Evolutionary conservation across 35 echinoderm and acorn worm species (phyloP), one percentile per base, ranked within the genome.

Genomic region (Heliocidaris erythrogramma): DNA sequence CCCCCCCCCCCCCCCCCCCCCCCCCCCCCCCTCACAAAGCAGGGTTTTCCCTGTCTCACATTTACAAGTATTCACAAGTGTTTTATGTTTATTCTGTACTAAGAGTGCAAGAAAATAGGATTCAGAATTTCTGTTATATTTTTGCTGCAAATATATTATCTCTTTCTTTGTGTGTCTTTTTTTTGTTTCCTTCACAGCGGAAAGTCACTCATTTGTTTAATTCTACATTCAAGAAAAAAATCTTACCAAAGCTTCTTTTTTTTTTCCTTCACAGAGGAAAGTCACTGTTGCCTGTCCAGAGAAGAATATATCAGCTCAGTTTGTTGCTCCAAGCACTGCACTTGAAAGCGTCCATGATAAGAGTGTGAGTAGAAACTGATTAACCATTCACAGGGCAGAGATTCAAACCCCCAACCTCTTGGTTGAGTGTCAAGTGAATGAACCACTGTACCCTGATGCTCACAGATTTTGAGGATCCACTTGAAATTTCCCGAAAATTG

Each of bases 251-350:
- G n/a, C n/a, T n/a, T n/a, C n/a, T n/a, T n/a, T n/a, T 27, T 48
- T 48, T 9, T 89, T 93, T 42, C 35, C 35, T 42, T 42, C 3
- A 3, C 35, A 42, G 35, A 0, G 35, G 35, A 42, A 42, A 42
- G 30, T 95, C 31, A 91, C 60, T 14, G 56, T 96, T 24, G 93
- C 94, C 12, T 95, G 49, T 59, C 85, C 78, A 48, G 94, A 95
- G 32, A 95, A 95, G 86, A 47, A 85, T 48, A 21, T 95, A 27
- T 86, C 87, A 18, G 59, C 94, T 6, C 95, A 95, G 71, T 96
- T 95, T 48, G 49, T 86, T 11, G 96, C 96, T 24, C 49, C 90
- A 14, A 96, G 92, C 65, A 95, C 89, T n/a, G 56, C 69, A 88
- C 71, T 95, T 13, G 52, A 49, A 13, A 88, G 59, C 24, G 18